Evolutionary conservation across 2,888 invertebrate species (phyloP), one percentile per base, ranked within the genome.

Genomic region (Euzophera pinguis): DNA sequence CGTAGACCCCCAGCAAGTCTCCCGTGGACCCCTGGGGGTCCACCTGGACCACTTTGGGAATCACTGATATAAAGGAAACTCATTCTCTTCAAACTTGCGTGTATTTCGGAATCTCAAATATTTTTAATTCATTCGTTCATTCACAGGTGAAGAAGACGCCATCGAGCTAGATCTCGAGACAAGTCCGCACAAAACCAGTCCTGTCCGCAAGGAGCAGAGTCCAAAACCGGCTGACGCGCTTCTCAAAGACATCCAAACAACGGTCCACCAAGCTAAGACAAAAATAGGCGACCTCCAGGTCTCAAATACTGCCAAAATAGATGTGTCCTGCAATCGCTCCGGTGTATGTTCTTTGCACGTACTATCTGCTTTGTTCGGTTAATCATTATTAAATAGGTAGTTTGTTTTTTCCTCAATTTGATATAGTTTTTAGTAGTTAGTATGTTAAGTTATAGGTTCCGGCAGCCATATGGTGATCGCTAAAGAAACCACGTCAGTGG

Each of bases 231-330:
- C 80, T 0, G 88, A 87, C 22, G 79, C 73, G 0, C 67, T 87
- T 12, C 76, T 89, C 13, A 85, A 84, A 54, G 93, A 93, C 70
- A 73, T 93, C 4, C 92, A 93, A 78, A 90, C 83, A 62, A 90
- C 90, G 0, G 91, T 92, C 39, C 87, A 89, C 70, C 91, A 91
- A 56, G 93, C 93, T 52, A 91, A 93, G 79, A 90, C 87, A 64
- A 92, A 91, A 83, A 92, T 93, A 57, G 93, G 92, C 51, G 93
- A 92, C 76, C 90, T 93, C 55, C 93, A 93, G 91, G 92, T 92
- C 87, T 81, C 70, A 17, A 42, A 64, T 63, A 69, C 64, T 68
- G 65, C 73, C 63, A 54, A 62, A 56, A 64, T 83, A 76, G 79
- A 81, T 81, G 83, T 81, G 73, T 65, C 78, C 73, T 60, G 71